Conservation (phyloP, 2,888 invertebrate species). For the Mythimna albipuncta region DNA sequence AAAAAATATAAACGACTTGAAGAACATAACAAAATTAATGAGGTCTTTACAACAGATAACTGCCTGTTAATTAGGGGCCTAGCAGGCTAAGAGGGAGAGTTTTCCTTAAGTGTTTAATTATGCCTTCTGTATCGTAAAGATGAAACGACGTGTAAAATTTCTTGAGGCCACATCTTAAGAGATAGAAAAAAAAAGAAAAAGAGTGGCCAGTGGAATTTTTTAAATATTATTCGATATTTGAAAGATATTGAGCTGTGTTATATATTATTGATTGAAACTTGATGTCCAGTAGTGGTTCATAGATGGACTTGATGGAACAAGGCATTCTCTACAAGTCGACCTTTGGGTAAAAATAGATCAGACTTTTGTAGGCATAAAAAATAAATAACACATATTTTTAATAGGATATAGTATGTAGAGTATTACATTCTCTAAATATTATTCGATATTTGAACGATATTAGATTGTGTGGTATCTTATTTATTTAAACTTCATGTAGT, state of each 20-base stretch:
- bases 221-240: too few relatives aligned
- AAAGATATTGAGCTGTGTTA: too few relatives aligned
- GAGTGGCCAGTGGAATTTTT: background rate
- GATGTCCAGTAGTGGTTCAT: too few relatives aligned
- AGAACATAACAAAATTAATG: slow-evolving; percentile 52
- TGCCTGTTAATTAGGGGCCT: slow-evolving; percentile 52
- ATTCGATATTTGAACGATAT: background rate
- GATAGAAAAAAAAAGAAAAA: background rate
- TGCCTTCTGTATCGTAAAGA: slow-evolving; percentile 48
- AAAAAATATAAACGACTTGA: slow-evolving; percentile 28
- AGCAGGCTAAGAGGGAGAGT: slow-evolving; percentile 37
- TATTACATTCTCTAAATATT: background rate
- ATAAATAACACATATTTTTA: too few relatives aligned
- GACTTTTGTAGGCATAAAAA: too few relatives aligned
- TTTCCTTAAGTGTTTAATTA: slow-evolving; percentile 59
- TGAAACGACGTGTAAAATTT: slow-evolving; percentile 42
- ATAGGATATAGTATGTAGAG: too few relatives aligned
- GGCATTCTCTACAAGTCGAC: too few relatives aligned
- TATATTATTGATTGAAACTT: too few relatives aligned
- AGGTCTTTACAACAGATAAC: slow-evolving; percentile 54
- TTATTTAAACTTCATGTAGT: too few relatives aligned
- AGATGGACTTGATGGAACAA: too few relatives aligned
- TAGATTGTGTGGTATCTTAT: background rate
- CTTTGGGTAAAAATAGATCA: too few relatives aligned
- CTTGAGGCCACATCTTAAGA: background rate